phyloP scores from a whole-genome alignment of 2,888 invertebrate genomes.

The Mythimna pallens region DNA sequence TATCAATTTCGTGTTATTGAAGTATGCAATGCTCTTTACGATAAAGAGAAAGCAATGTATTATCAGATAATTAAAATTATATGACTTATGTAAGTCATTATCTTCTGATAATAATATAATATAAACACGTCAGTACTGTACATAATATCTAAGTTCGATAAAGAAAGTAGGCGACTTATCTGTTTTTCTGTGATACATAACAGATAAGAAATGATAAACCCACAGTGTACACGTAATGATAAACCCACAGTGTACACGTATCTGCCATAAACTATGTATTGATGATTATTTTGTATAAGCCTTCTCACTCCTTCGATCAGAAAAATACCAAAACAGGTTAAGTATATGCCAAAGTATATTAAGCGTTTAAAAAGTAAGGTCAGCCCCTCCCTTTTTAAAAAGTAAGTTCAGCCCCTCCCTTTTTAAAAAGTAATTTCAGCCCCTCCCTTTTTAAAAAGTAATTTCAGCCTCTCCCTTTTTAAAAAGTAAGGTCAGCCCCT shows the following conservation, averaged over 20 bases:
- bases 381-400: no score
- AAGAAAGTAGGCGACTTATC: constrained; percentile 14
- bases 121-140: neutral
- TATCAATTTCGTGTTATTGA: neutral
- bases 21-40: neutral
- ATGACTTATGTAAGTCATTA: constrained; percentile 32
- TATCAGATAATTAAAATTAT: constrained; percentile 16
- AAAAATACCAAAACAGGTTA: no score
- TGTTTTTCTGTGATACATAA: constrained; percentile 24
- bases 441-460: no score
- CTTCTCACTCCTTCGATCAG: no score
- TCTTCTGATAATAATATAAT: constrained; percentile 9
- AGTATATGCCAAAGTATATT: neutral
- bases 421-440: no score
- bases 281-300: no score
- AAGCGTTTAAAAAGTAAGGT: no score
- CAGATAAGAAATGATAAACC: constrained; percentile 25
- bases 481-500: no score
- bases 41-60: constrained; percentile 21
- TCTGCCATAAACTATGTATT: no score
- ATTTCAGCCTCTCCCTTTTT: no score
- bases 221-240: neutral
- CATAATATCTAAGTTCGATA: constrained; percentile 8
- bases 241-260: neutral
- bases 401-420: no score